Evolutionary conservation across 1,140 invertebrate species (phyloP), one percentile per base, ranked within the genome.

Genomic region (Muscidifurax raptorellus): DNA sequence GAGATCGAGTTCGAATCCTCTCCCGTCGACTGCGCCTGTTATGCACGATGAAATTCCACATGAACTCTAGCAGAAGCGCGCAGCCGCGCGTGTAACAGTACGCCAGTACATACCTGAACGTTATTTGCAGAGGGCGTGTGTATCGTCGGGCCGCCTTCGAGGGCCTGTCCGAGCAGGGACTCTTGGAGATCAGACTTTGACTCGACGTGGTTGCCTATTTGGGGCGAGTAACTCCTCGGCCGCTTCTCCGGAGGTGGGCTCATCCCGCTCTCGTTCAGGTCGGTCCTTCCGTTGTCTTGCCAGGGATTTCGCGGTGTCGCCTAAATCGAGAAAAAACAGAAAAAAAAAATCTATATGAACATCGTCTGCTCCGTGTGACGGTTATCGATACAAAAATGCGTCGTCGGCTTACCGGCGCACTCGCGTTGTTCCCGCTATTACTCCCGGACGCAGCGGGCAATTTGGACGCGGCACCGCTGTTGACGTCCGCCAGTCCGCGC

Each of bases 401-500:
- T n/a, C n/a, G n/a, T n/a, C n/a, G n/a, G n/a, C 89, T 92, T 86
- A 93, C 92, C 85, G 92, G 91, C 84, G 91, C 92, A 71, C 92
- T 92, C 69, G 87, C 90, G 88, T 93, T 94, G 67, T 80, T 82
- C 4, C 71, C 64, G 88, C 91, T 92, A 71, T 88, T 89, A 89
- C 87, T 94, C 88, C 86, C 40, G 1, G 88, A 84, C n/a, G 72
- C 81, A 9, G 89, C 87, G 69, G 91, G 91, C 82, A 92, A 87
- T 88, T 94, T 93, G 36, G 94, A 89, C n/a, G 93, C 93, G 5
- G 93, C 89, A 59, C 91, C 89, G 74, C 94, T 95, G 85, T 95
- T 95, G 59, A 98, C 97, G 90, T 98, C 97, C 59, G 97, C 97
- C 82, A 99, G 94, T 2, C 97, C 98, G 88, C 97, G 95, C 5